Evolutionary conservation across 2,113 vertebrate genomes (phyloP), one percentile per base, ranked within the genome.

Genomic region (Tautogolabrus adspersus): DNA sequence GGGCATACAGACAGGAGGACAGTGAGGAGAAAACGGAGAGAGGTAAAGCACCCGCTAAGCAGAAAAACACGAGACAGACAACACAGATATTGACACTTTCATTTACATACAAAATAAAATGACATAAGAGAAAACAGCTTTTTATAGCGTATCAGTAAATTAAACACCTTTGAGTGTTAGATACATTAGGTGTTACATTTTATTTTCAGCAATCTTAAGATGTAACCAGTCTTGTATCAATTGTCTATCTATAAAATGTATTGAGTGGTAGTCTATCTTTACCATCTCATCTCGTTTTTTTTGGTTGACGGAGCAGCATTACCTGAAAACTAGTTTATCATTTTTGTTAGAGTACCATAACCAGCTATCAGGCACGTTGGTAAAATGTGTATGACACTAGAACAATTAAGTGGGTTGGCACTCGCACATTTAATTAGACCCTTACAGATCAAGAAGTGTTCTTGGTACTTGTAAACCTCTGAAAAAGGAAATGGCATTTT

Each of bases 1-100:
- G 94, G 93, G 93, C 93, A 95, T 88, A 95, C 94, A 72, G 95
- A 95, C 87, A 95, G 93, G 89, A 95, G 91, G 93, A 94, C 94
- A 95, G 94, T 94, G 47, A 84, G 73, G 75, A 82, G 77, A 92
- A 90, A 87, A 92, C 82, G 91, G 72, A 87, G 72, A 81, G 81
- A 94, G 84, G 94, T 95, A 95, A 94, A 94, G 94, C 92, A 91
- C 86, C 88, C 54, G 49, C 75, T 87, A 78, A 63, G 75, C 51
- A 69, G 56, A 3, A 1, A 9, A n/a, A 6, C 9, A 57, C 19
- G 13, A 60, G 10, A 81, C 21, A 84, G 65, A 71, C 21, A 46
- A 58, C 54, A 71, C 58, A 42, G 22, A 77, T 44, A 44, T 61
- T 34, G 58, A 51, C 60, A 62, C 47, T 40, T 23, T 59, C n/a